phyloP scores from a whole-genome alignment of 2,888 invertebrate genomes.

The Dendrolimus houi region DNA sequence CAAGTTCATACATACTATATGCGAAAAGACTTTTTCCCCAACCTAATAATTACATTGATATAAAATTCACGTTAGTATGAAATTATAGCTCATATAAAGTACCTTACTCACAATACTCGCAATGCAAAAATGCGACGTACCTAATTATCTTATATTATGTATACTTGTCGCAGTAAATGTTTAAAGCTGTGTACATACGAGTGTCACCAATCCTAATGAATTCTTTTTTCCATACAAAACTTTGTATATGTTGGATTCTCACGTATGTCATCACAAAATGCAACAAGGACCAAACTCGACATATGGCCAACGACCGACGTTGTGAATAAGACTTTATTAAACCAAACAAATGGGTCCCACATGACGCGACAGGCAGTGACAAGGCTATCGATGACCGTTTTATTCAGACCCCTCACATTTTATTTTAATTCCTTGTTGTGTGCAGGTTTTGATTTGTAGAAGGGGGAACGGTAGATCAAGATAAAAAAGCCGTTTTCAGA shows the following conservation, averaged over 20 bases:
- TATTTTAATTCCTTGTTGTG: no score
- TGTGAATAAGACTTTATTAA: conserved; percentile 59
- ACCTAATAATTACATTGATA: no score
- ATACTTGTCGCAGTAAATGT: background rate
- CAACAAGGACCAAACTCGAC: conserved; percentile 21
- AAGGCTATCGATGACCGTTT: conserved; percentile 44
- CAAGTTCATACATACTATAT: no score
- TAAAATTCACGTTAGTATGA: no score
- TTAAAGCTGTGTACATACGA: conserved; percentile 1
- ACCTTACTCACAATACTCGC: no score
- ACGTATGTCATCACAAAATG: conserved; percentile 9
- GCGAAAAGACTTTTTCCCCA: no score
- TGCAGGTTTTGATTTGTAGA: no score
- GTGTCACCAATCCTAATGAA: conserved; percentile 11
- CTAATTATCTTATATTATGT: no score
- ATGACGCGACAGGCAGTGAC: conserved; percentile 65
- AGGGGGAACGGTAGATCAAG: conserved; percentile 17
- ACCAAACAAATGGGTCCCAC: conserved; percentile 63
- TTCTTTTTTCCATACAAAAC: conserved; percentile 1
- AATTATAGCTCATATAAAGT: no score
- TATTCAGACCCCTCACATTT: conserved; percentile 16
- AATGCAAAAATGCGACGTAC: no score
- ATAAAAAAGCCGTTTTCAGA: conserved; percentile 24
- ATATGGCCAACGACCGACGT: conserved; percentile 42
- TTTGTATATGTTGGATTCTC: conserved; percentile 4